Base-by-base conservation (phyloP, 2,888 invertebrate species). In the Andrena bucephala region DNA sequence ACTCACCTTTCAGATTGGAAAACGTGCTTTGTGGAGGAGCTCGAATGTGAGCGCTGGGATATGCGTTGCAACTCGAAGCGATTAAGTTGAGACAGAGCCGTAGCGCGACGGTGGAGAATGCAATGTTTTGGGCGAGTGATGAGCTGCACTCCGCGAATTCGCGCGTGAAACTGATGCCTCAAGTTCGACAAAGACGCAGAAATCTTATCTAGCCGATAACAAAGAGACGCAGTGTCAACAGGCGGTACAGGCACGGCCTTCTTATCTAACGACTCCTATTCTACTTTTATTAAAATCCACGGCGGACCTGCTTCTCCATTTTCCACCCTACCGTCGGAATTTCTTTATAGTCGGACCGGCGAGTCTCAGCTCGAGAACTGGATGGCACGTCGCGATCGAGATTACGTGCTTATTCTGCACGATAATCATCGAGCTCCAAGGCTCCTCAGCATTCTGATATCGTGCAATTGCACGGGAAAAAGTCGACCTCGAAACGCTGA, bases 161-260 rank as follows among this genome's bases (percentile, higher is more conserved):
- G 78, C 84, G 84, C 76, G 76, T 84, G 78, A 84, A 79, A 90
- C 86, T 89, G 87, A 85, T 60, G 72, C 67, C 77, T 85, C 81
- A 86, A 77, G 86, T 88, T 81, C 83, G 86, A 86, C 84, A 87
- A 89, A 90, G 90, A 89, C 88, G 89, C 83, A 85, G 88, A 84
- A 89, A 89, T 91, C 89, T 91, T 91, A 91, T 91, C 91, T 88
- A 86, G 81, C 81, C 85, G 90, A 90, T 90, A 90, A 90, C 89
- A 81, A 82, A 72, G 77, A 77, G 87, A 82, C 85, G 86, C 87
- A 90, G 85, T 91, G 89, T 92, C 90, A 90, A 91, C 90, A 91
- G 77, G 73, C 83, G 87, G 85, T 81, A 87, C 60, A 83, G 69
- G 68, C 36, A 74, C 77, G 67, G 69, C n/a, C 60, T 68, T 66